Conservation (phyloP, 2,888 invertebrate species). For the Altica lythri region DNA sequence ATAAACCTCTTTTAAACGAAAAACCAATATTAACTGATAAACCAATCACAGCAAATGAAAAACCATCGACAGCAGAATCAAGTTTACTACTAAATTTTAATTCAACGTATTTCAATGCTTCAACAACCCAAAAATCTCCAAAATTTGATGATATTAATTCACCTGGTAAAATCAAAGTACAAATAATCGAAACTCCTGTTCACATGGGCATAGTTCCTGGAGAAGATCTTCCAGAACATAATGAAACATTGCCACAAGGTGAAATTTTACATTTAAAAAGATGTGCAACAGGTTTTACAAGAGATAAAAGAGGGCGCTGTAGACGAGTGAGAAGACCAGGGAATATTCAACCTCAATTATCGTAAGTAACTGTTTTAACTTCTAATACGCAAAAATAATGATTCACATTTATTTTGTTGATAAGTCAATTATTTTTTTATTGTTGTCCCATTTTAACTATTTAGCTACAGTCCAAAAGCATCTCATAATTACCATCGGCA, state of each 20-base stretch:
- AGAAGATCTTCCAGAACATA: conserved; percentile 27
- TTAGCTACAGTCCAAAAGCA: no score
- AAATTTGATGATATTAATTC: conserved; percentile 27
- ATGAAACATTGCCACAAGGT: conserved; percentile 38
- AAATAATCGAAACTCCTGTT: conserved; percentile 41
- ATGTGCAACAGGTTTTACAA: conserved; percentile 50
- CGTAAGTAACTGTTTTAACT: conserved; percentile 27
- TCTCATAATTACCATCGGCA: no score
- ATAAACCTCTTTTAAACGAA: neutral
- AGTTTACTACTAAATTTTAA: neutral
- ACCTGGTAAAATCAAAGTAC: conserved; percentile 48
- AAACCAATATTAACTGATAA: neutral
- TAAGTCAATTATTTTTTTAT: no score
- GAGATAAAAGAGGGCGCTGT: conserved; percentile 55
- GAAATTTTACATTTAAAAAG: conserved; percentile 46
- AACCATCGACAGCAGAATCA: neutral
- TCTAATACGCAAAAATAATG: no score
- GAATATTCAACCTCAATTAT: conserved; percentile 36
- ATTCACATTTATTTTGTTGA: no score
- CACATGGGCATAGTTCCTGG: conserved; percentile 34
- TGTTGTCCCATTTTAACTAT: no score
- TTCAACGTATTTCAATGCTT: neutral
- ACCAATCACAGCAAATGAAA: neutral
- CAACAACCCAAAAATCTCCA: conserved; percentile 8
- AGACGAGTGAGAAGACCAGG: conserved; percentile 50